Evolutionary conservation across 2,888 invertebrate species (phyloP), one percentile per base, ranked within the genome.

Genomic region (Patella caerulea): DNA sequence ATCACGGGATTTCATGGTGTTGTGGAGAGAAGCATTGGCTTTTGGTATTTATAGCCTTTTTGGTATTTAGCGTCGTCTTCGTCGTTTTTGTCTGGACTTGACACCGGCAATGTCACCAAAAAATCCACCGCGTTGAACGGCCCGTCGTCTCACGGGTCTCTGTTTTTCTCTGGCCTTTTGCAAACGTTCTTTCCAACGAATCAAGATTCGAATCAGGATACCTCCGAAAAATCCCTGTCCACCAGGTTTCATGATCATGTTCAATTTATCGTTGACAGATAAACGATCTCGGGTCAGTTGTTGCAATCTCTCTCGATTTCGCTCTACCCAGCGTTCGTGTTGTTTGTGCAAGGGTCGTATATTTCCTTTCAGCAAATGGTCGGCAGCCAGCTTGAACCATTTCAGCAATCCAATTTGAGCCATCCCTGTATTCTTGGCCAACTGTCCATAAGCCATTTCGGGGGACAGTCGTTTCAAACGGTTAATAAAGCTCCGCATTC

Each of bases 51-150:
- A 34, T 34, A 34, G 4, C 5, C 34, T 34, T 34, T 34, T 4
- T 4, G 24, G 24, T 24, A 24, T 24, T 24, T 24, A 24, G 24
- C 24, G 24, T 24, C 24, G 24, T 24, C 24, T 24, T 24, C 24
- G 4, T 34, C 34, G 34, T 7, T 4, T 34, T 3, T 19, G 19
- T 14, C 11, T 3, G 15, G 19, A 2, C 4, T n/a, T 19, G 4
- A 9, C 11, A 0, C 14, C 0, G 19, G n/a, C 24, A 19, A 2
- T 11, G 1, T 3, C 19, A 0, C 9, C n/a, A 4, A 19, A 2
- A 24, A 19, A 14, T 11, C 19, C 24, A 5, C n/a, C 3, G 15
- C 65, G n/a, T 19, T 9, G 19, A 1, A 15, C n/a, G n/a, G n/a
- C n/a, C n/a, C n/a, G n/a, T 3, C 11, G 11, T 9, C 19, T 65